Base-by-base conservation (phyloP, 2,888 invertebrate species). In the Conus canariensis region DNA sequence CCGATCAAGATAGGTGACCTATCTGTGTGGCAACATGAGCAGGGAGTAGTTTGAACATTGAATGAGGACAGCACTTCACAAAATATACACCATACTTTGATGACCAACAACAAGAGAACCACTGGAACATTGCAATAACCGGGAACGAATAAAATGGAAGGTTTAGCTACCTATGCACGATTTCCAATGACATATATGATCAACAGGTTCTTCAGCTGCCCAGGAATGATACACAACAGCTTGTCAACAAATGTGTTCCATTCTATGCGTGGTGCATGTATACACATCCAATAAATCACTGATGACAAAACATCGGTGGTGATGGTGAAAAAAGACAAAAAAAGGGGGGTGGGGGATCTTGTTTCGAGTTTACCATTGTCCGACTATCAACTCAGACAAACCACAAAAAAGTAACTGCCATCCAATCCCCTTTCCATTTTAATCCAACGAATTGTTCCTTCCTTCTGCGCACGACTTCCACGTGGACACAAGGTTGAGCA, bases 191-290 rank as follows among this genome's bases (percentile, higher is more conserved):
- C 64, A 64, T 10, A 64, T 6, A 30, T 30, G 22, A 80, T 80
- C 10, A 80, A 10, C 77, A 80, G 30, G 8, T 56, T 58, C 58
- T 56, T 10, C 58, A 83, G 82, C 85, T 85, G 85, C 59, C 60
- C 58, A 59, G 25, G 85, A 60, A 60, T 85, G 59, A 60, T 25
- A n/a, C 58, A 60, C 85, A 85, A 85, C 85, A 85, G 85, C 85
- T 80, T 80, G 12, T 80, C 14, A 80, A 14, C 30, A 30, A 80
- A 80, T 30, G 16, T 5, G 16, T 12, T 80, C 30, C 77, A 30
- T 80, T 25, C 64, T 64, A 64, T 10, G 64, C 64, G 64, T 64
- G 64, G 64, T 14, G 64, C 45, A 64, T 14, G 16, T 64, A 64
- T 10, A 14, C 64, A 64, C 10, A 64, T 16, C 8, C 22, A 70